Base-by-base conservation (phyloP, 1,140 invertebrate species). In the Orchesella cincta region DNA sequence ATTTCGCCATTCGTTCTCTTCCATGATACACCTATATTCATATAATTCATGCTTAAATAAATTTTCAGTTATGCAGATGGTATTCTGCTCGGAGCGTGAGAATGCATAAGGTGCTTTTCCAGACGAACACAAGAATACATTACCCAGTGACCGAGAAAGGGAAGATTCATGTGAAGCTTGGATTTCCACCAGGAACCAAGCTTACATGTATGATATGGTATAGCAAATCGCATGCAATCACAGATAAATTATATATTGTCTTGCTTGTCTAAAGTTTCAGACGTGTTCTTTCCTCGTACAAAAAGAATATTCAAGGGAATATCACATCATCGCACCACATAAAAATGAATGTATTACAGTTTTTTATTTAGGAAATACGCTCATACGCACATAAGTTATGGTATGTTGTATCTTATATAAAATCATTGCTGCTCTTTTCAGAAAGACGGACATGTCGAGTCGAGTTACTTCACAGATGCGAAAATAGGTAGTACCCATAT, bases 51-150 rank as follows among this genome's bases (percentile, higher is more conserved):
- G 5, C 39, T 18, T 46, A 46, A 46, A 46, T 46, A 46, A 5
- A 46, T 18, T 46, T 46, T 46, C 39, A n/a, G n/a, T n/a, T 18
- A 8, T 18, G 39, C 5, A 46, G 39, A 46, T 46, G 18, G 39
- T 46, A 18, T 46, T 46, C 5, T 5, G 18, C 39, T 46, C 39
- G 39, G 26, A 57, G 54, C 26, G 54, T 57, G 54, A 14, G 54
- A 57, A 23, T 18, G n/a, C n/a, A 57, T 57, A 57, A 57, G 54
- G 54, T 57, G 54, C 26, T 57, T 57, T 26, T 57, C 54, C 54
- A 23, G 39, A 46, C 8, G 12, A 57, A 14, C 3, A 57, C 54
- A 12, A 57, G 54, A 46, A 46, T 26, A 57, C 54, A 57, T 57
- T 57, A 57, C 54, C 54, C 54, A 57, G 12, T 57, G 54, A 57